phyloP scores from a whole-genome alignment of 2,113 vertebrate species.

The Eira barbara region DNA sequence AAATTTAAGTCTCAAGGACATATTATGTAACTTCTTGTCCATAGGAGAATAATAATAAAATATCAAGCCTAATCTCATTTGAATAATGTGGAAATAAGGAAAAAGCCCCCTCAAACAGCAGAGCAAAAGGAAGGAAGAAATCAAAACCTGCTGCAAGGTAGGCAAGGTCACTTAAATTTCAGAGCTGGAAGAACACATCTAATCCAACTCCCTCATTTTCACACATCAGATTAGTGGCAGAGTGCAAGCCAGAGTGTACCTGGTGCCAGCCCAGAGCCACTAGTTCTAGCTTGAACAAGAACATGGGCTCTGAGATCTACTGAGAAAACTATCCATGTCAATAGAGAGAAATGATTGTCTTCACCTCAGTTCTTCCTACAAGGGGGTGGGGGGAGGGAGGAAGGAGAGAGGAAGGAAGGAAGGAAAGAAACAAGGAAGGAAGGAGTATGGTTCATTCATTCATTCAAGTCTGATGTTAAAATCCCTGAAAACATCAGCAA shows the following conservation, averaged over 20 bases:
- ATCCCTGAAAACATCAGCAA: constrained; percentile 66
- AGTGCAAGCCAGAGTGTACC: neutral
- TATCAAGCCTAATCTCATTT: constrained; percentile 43
- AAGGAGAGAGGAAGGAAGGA: neutral
- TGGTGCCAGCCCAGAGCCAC: neutral
- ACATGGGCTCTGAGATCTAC: neutral
- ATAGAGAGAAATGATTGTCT: constrained; percentile 70
- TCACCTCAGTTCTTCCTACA: constrained; percentile 41
- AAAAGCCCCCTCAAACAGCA: constrained; percentile 61
- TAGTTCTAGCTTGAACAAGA: neutral
- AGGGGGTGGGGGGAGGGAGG: neutral
- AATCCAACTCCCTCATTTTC: constrained; percentile 63
- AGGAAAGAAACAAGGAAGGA: neutral
- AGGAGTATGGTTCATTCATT: neutral
- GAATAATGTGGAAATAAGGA: constrained; percentile 47
- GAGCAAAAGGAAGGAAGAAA: constrained; percentile 30
- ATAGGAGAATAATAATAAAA: constrained; percentile 46
- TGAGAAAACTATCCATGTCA: neutral
- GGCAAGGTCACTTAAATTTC: constrained; percentile 70
- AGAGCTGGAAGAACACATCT: constrained; percentile 50
- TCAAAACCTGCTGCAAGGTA: constrained; percentile 40
- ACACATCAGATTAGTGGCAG: neutral
- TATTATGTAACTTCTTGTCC: constrained; percentile 68
- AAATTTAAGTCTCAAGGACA: constrained; percentile 61
- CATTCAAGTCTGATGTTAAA: constrained; percentile 59